phyloP scores from a whole-genome alignment of 2,888 invertebrate species.

The Subacronicta megacephala region DNA sequence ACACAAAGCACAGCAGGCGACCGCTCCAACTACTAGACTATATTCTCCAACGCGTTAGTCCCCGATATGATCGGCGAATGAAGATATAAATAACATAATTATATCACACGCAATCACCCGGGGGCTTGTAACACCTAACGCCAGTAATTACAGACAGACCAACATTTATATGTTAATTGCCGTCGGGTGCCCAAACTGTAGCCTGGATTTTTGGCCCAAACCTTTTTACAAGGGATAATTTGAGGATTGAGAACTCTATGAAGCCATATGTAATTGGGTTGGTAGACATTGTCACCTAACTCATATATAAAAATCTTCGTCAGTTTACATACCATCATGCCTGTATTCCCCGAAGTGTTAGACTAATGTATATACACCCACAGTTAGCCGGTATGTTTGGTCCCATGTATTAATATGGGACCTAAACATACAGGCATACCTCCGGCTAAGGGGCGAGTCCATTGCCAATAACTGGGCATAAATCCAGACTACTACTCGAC shows the following conservation, averaged over 20 bases:
- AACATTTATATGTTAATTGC: conserved; percentile 54
- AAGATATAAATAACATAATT: conserved; percentile 60
- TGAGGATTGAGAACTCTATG: neutral
- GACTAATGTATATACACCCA: too few species aligned
- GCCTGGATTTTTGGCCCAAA: conserved; percentile 23
- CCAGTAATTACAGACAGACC: conserved; percentile 48
- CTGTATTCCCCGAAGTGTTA: too few species aligned
- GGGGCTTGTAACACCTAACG: conserved; percentile 55
- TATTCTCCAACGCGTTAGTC: conserved; percentile 15
- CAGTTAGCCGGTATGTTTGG: too few species aligned
- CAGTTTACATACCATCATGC: too few species aligned
- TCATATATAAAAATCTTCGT: too few species aligned
- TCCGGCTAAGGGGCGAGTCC: too few species aligned
- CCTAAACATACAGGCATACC: too few species aligned
- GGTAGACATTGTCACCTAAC: too few species aligned
- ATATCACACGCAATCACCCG: conserved; percentile 43
- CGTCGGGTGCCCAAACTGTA: conserved; percentile 46
- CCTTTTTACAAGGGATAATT: conserved; percentile 16
- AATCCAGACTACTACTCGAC: too few species aligned
- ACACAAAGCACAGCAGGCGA: neutral
- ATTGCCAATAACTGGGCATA: too few species aligned
- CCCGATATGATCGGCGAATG: conserved; percentile 55
- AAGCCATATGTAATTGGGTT: neutral
- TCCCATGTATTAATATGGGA: too few species aligned
- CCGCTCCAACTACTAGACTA: neutral